Evolutionary conservation across 2,113 vertebrate genomes (phyloP).

Genomic region (Salvelinus sp.): DNA sequence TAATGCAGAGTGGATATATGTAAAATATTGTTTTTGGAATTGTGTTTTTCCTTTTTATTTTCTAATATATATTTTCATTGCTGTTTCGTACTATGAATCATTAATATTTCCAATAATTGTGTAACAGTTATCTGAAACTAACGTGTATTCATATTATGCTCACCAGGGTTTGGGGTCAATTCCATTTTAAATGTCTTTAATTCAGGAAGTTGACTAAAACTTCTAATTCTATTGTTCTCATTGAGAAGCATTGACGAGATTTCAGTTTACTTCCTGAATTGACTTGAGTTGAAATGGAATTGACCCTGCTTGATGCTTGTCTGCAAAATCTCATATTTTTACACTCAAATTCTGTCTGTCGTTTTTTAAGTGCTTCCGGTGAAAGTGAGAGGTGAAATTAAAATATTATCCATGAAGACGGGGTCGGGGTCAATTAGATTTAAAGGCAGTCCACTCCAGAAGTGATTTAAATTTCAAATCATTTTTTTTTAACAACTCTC

Average conservation of each 20-base stretch:
- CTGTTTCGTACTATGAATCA: constrained; percentile 46
- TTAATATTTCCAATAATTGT: constrained; percentile 15
- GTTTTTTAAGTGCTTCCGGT: constrained; percentile 27
- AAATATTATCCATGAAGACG: constrained; percentile 46
- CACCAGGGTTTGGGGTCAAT: no score
- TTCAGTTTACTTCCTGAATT: no score
- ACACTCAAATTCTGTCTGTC: not conserved
- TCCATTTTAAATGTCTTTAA: no score
- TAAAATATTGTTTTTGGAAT: constrained; percentile 39
- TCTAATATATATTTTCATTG: constrained; percentile 15
- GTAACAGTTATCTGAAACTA: not conserved
- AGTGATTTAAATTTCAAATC: constrained; percentile 19
- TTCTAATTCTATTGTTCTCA: no score
- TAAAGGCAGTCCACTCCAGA: no score
- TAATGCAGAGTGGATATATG: constrained; percentile 21
- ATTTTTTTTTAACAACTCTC: constrained; percentile 35
- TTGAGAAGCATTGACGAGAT: no score
- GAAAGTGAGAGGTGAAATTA: constrained; percentile 34
- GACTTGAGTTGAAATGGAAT: no score
- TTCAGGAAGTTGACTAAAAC: no score
- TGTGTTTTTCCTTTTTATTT: constrained; percentile 30
- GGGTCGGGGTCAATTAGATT: no score
- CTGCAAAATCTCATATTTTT: not conserved
- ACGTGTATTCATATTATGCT: not conserved
- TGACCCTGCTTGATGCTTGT: not conserved